A percentile compares a stretch with the other conserved stretches of the same genome.
These are phyloP conservation scores for Octodonta nipae DNA, from an alignment of 2,888 invertebrate genomes.

Conservation along the genomic window DNA sequence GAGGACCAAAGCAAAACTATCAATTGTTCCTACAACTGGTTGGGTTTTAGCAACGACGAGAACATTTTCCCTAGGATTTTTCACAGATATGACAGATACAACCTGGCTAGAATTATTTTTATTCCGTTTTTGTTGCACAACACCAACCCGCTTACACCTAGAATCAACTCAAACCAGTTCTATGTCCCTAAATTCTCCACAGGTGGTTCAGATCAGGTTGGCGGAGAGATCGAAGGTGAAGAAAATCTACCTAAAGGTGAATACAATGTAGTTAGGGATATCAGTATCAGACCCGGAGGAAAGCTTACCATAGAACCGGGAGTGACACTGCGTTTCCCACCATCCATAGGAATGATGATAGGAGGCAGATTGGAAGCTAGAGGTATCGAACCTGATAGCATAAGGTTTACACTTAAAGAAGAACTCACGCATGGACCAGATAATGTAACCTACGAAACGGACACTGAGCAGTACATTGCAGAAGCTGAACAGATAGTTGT, in stretches of 20 bases:
- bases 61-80: slow-evolving; percentile 64
- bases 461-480: slow-evolving; percentile 30
- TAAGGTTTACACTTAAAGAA: slow-evolving; percentile 65
- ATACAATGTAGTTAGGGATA: slow-evolving; percentile 85
- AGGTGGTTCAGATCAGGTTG: slow-evolving; percentile 53
- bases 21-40: slow-evolving; percentile 91
- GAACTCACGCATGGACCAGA: slow-evolving; percentile 53
- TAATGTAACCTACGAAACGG: slow-evolving; percentile 47
- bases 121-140: slow-evolving; percentile 82
- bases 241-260: slow-evolving; percentile 70
- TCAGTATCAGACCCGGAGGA: slow-evolving; percentile 87
- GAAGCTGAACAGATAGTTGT: slow-evolving; percentile 49
- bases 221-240: slow-evolving; percentile 87
- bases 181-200: slow-evolving; percentile 67
- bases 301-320: slow-evolving; percentile 78
- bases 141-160: slow-evolving; percentile 77
- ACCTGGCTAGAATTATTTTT: slow-evolving; percentile 81
- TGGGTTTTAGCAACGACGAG: slow-evolving; percentile 62
- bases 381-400: slow-evolving; percentile 66
- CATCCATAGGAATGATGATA: slow-evolving; percentile 90
- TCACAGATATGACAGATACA: slow-evolving; percentile 83
- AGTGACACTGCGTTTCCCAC: slow-evolving; percentile 77
- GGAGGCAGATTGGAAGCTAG: slow-evolving; percentile 80
- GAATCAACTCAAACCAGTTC: slow-evolving; percentile 60
- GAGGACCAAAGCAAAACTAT: slow-evolving; percentile 85